Conservation (phyloP, 2,888 invertebrate species). For the Beris chalybata region DNA sequence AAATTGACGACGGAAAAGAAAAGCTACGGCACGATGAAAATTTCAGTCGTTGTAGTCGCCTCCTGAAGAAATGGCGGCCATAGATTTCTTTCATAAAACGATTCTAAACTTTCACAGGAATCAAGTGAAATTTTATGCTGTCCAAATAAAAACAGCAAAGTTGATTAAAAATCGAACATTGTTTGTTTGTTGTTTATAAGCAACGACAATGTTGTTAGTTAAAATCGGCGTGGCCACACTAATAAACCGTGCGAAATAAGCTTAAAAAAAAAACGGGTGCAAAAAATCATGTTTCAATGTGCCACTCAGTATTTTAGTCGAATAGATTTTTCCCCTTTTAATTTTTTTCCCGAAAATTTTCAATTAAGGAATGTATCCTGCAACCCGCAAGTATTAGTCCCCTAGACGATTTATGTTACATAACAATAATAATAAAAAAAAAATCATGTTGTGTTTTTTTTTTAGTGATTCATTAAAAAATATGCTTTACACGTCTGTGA, state of each 20-base stretch:
- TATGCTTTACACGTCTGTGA: conserved; percentile 22
- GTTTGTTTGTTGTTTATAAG: conserved; percentile 15
- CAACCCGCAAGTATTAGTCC: not conserved
- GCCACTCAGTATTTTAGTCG: too few species aligned
- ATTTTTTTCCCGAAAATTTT: too few species aligned
- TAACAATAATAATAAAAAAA: conserved; percentile 15
- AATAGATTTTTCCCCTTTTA: too few species aligned
- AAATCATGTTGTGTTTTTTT: conserved; percentile 3
- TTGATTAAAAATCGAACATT: conserved; percentile 43
- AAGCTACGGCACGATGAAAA: conserved; percentile 21
- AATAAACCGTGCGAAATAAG: not conserved
- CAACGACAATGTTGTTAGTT: conserved; percentile 1
- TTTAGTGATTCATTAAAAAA: not conserved
- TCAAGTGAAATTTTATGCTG: conserved; percentile 55
- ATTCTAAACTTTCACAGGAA: conserved; percentile 54
- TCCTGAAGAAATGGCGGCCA: conserved; percentile 27
- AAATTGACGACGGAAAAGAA: not conserved
- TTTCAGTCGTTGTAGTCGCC: conserved; percentile 30
- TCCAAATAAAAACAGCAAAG: conserved; percentile 56
- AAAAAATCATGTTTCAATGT: too few species aligned
- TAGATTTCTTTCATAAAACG: conserved; percentile 1
- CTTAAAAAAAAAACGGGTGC: too few species aligned
- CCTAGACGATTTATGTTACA: conserved; percentile 1
- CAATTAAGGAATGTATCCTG: too few species aligned
- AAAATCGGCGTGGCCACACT: not conserved